A percentile compares a stretch with the other conserved stretches of the same genome.
phyloP scores from a whole-genome alignment of 2,888 invertebrate species.

The Tipula lateralis region DNA sequence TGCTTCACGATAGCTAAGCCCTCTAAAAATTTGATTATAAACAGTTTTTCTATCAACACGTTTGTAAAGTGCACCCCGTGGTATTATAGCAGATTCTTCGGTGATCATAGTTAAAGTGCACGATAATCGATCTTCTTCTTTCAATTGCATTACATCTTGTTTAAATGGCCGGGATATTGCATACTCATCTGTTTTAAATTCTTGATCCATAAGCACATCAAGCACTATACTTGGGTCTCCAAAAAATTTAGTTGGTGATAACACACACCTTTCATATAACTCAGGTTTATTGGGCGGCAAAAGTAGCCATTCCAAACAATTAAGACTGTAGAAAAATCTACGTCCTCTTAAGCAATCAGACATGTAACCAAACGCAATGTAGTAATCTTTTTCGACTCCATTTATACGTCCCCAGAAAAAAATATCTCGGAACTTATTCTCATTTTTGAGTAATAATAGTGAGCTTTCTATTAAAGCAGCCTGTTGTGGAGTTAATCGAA shows the following conservation, averaged over 20 bases:
- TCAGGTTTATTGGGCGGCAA: slow-evolving; percentile 51
- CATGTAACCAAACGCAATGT: slow-evolving; percentile 72
- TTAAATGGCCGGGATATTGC: slow-evolving; percentile 48
- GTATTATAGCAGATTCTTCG: slow-evolving; percentile 70
- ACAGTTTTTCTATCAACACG: slow-evolving; percentile 66
- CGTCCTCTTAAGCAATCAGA: slow-evolving; percentile 67
- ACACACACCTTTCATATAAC: slow-evolving; percentile 42
- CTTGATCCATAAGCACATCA: slow-evolving; percentile 48
- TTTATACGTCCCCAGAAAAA: slow-evolving; percentile 84
- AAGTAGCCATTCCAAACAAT: slow-evolving; percentile 65
- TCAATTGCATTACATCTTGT: slow-evolving; percentile 55
- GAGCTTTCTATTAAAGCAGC: slow-evolving; percentile 70
- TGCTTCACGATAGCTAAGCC: slow-evolving; percentile 60
- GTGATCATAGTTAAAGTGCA: slow-evolving; percentile 66
- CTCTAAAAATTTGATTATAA: slow-evolving; percentile 67
- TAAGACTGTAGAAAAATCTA: slow-evolving; percentile 71
- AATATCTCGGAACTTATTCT: slow-evolving; percentile 75
- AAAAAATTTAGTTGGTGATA: slow-evolving; percentile 42
- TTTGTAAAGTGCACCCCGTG: slow-evolving; percentile 72
- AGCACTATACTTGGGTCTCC: slow-evolving; percentile 43
- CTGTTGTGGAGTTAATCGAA: slow-evolving; percentile 67
- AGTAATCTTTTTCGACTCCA: slow-evolving; percentile 73
- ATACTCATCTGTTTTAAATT: slow-evolving; percentile 50
- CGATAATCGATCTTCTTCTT: slow-evolving; percentile 74
- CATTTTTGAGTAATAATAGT: slow-evolving; percentile 69